phyloP scores from a whole-genome alignment of 2,113 vertebrate genomes.

The Calidris pugnax region DNA sequence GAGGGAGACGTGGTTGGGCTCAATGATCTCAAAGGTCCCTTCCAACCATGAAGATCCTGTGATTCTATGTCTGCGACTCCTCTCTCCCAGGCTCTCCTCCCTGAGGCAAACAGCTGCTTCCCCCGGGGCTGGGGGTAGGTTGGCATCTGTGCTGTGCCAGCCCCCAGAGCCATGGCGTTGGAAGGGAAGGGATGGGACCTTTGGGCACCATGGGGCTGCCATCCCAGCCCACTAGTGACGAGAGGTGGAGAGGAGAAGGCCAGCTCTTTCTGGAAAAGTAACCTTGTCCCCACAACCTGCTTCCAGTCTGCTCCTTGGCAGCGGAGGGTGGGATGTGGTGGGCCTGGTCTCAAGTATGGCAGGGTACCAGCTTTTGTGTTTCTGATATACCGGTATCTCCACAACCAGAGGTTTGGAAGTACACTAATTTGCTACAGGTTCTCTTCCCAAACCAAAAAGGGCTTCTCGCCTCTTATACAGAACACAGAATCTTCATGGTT shows the following conservation, averaged over 20 bases:
- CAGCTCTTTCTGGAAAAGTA: background rate
- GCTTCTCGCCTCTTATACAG: background rate
- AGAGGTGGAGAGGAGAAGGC: accelerated
- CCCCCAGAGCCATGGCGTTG: background rate
- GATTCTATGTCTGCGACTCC: background rate
- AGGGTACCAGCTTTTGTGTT: background rate
- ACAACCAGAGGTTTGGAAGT: background rate
- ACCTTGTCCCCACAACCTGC: background rate
- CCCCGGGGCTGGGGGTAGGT: background rate
- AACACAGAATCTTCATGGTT: no score
- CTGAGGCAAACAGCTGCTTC: background rate
- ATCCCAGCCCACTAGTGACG: accelerated
- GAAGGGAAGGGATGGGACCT: background rate
- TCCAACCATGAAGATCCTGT: no score
- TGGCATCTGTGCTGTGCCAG: background rate
- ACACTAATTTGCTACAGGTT: background rate
- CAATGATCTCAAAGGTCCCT: no score
- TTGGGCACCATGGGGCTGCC: accelerated
- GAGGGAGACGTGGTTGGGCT: background rate
- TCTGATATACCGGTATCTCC: background rate
- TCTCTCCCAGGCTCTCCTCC: background rate
- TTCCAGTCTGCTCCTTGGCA: background rate
- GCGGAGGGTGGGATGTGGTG: background rate
- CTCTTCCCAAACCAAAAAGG: background rate
- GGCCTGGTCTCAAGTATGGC: background rate